Evolutionary conservation across 64 coral and sea anemone genomes (phyloP).

Genomic region (Dendrophyllia cribrosa): DNA sequence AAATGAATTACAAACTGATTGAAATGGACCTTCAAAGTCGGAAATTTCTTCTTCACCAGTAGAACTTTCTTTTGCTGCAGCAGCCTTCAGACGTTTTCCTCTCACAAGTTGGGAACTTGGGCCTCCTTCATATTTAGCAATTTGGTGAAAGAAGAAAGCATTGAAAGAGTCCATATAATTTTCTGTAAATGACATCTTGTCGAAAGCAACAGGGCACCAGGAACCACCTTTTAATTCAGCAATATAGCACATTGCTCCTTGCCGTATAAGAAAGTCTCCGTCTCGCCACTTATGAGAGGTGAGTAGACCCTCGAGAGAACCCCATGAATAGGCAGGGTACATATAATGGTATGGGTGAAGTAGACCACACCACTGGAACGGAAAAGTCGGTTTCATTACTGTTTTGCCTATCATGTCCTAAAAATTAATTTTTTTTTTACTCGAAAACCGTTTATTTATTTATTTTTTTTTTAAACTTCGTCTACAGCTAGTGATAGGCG

Average conservation of each 20-base stretch:
- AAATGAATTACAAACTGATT: neutral
- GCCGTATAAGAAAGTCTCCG: conserved; percentile 28
- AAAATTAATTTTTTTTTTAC: too few relatives aligned
- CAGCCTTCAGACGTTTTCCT: neutral
- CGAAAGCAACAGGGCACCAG: conserved; percentile 43
- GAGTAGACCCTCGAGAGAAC: conserved; percentile 12
- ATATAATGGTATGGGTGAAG: conserved; percentile 28
- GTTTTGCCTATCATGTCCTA: too few relatives aligned
- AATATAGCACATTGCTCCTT: conserved; percentile 61
- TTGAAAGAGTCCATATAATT: conserved; percentile 21
- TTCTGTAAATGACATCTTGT: conserved; percentile 50
- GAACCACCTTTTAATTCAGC: conserved; percentile 33
- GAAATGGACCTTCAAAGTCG: conserved; percentile 6
- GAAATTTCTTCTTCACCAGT: neutral
- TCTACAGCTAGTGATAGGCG: too few relatives aligned
- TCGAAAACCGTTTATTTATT: too few relatives aligned
- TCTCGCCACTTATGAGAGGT: neutral
- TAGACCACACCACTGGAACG: conserved; percentile 7
- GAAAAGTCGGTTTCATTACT: neutral
- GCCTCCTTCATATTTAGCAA: neutral
- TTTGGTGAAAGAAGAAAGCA: neutral
- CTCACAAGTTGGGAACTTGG: neutral
- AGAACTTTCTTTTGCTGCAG: neutral
- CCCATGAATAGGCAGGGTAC: conserved; percentile 47
- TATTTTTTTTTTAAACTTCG: too few relatives aligned